Percentiles rank a stretch among this genome's conserved stretches.
Evolutionary conservation across 2,113 vertebrate genomes (phyloP).

Genomic region (Xiphophorus couchianus): DNA sequence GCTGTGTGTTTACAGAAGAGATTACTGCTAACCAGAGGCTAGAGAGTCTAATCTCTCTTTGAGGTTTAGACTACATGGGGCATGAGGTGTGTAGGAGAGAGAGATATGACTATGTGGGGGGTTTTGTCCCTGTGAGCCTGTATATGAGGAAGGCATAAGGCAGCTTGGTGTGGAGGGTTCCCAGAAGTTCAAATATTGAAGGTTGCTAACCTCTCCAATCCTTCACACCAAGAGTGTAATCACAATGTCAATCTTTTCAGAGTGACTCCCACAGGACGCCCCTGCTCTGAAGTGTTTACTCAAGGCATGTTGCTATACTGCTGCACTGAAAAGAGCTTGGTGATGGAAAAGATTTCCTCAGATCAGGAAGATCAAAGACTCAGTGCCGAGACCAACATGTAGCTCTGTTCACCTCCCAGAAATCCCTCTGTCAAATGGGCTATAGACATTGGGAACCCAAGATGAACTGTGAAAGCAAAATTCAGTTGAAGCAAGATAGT

Average conservation of each 20-base stretch:
- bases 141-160: conserved; percentile 61
- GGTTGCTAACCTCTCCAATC: conserved; percentile 71
- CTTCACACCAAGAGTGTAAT: conserved; percentile 75
- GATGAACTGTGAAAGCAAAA: background rate
- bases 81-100: conserved; percentile 48
- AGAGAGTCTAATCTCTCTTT: conserved; percentile 67
- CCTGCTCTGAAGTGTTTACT: conserved; percentile 65
- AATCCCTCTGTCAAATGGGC: conserved; percentile 1
- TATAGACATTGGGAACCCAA: background rate
- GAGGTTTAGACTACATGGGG: conserved; percentile 55
- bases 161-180: conserved; percentile 47
- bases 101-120: conserved; percentile 57
- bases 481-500: background rate
- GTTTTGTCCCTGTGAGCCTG: conserved; percentile 41
- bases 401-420: conserved; percentile 29
- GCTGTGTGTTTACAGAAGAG: conserved; percentile 77
- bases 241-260: conserved; percentile 76
- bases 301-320: conserved; percentile 65
- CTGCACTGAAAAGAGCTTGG: conserved; percentile 46
- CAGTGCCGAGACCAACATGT: conserved; percentile 32
- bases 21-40: conserved; percentile 71
- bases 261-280: conserved; percentile 66
- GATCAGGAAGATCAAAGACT: conserved; percentile 59
- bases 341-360: conserved; percentile 59
- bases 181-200: conserved; percentile 78